phyloP scores from a whole-genome alignment of 2,797 vertebrate genomes.

The Aratinga solstitialis region DNA sequence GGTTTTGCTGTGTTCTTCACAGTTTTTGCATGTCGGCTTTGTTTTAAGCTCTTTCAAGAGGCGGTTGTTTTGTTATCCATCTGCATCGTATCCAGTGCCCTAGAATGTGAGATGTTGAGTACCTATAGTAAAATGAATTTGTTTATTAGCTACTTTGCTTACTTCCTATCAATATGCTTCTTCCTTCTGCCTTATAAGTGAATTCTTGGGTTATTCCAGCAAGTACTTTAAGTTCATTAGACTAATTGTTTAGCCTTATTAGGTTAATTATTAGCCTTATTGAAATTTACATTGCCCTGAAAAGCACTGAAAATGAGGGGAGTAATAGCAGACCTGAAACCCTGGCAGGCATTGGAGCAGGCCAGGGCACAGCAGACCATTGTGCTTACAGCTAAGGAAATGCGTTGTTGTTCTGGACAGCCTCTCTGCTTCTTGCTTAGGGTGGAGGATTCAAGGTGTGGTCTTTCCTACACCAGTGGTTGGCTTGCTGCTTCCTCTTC shows the following conservation, averaged over 20 bases:
- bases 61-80: not conserved
- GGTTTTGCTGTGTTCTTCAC: not conserved
- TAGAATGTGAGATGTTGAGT: not conserved
- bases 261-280: not conserved
- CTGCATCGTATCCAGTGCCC: not conserved
- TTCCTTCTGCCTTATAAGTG: constrained; percentile 7
- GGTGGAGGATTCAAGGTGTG: not conserved
- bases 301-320: not conserved
- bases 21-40: not conserved
- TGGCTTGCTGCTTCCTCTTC: not conserved
- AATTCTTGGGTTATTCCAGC: constrained; percentile 2
- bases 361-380: not conserved
- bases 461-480: not conserved
- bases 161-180: not conserved
- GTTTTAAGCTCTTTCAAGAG: not conserved
- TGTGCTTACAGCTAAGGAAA: not conserved
- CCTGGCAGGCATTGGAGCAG: not conserved
- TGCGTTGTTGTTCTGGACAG: not conserved
- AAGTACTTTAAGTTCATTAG: constrained; percentile 22
- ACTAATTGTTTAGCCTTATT: constrained; percentile 17
- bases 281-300: not conserved
- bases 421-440: not conserved
- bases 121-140: not conserved
- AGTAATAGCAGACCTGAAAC: not conserved
- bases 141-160: constrained; percentile 2